Percentiles rank a stretch among this genome's conserved stretches.
phyloP scores from a whole-genome alignment of 2,113 vertebrate genomes.

The Pelusios castaneus region DNA sequence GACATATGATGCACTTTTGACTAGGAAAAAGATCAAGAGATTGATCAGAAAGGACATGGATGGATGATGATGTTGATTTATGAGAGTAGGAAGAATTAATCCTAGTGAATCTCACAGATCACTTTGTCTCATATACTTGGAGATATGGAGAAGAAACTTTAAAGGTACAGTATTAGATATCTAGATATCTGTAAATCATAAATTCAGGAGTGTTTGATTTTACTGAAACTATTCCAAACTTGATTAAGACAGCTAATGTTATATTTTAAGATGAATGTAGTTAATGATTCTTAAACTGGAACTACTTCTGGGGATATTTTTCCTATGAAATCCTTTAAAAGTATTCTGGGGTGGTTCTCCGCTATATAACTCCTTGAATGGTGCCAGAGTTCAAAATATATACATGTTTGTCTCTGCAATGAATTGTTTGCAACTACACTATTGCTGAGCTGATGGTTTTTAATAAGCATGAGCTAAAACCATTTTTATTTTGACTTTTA shows the following conservation, averaged over 20 bases:
- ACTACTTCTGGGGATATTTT: neutral
- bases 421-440: neutral
- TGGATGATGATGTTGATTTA: neutral
- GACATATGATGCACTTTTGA: neutral
- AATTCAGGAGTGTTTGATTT: neutral
- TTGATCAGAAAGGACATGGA: neutral
- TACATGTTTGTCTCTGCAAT: neutral
- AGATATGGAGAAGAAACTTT: neutral
- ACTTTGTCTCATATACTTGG: neutral
- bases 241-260: neutral
- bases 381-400: neutral
- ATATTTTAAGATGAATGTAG: neutral
- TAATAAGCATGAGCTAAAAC: neutral
- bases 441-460: neutral
- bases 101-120: neutral
- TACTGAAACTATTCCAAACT: neutral
- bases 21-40: neutral
- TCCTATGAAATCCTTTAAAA: neutral
- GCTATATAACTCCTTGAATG: neutral
- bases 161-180: neutral
- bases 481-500: neutral
- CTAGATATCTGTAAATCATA: neutral
- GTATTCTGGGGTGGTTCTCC: neutral
- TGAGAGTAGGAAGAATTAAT: neutral
- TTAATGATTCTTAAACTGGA: neutral